Base-by-base conservation (phyloP, 30 jellyfish, hydroid and myxozoan species). In the Hydra vulgaris region DNA sequence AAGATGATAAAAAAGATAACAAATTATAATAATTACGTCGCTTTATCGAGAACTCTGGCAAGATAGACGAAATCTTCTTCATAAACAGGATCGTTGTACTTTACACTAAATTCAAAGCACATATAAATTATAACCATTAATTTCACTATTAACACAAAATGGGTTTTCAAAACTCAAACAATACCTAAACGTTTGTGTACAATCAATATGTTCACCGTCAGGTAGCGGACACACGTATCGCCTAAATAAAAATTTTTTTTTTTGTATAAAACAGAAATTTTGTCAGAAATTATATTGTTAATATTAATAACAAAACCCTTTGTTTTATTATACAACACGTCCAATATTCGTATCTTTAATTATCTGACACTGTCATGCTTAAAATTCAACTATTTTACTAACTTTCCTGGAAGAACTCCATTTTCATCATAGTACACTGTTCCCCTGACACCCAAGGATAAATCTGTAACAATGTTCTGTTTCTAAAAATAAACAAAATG, bases 371-470 rank as follows among this genome's bases (percentile, higher is more conserved):
- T n/a, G n/a, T n/a, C n/a, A n/a, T n/a, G n/a, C n/a, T n/a, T n/a
- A n/a, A n/a, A n/a, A n/a, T n/a, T n/a, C n/a, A 12, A 40, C 5
- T 3, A 12, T 40, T 40, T 40, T 40, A 40, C 75, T 68, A n/a
- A 92, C 98, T 88, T 85, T 71, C 70, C 84, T 3, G 98, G 98
- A 74, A 81, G 72, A 17, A 84, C 95, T 15, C 77, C 89, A 52
- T 70, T 66, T 26, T 80, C 81, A 73, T 86, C 84, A 15, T 85
- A 85, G 21, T 74, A 54, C 54, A 87, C 90, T 21, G 80, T 83
- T 24, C 96, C 98, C 15, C 95, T 81, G 88, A 83, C 82, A 21
- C 98, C 98, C 19, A 76, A 80, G 19, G 98, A 79, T 20, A 84
- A 77, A 5, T 84, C 94, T 0, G 96, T 82, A 70, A 84, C 94